A percentile compares a stretch with the other conserved stretches of the same genome.
These are phyloP conservation scores for Parelbella ahira DNA, from an alignment of 2,888 invertebrate genomes.

Conservation along the genomic window DNA sequence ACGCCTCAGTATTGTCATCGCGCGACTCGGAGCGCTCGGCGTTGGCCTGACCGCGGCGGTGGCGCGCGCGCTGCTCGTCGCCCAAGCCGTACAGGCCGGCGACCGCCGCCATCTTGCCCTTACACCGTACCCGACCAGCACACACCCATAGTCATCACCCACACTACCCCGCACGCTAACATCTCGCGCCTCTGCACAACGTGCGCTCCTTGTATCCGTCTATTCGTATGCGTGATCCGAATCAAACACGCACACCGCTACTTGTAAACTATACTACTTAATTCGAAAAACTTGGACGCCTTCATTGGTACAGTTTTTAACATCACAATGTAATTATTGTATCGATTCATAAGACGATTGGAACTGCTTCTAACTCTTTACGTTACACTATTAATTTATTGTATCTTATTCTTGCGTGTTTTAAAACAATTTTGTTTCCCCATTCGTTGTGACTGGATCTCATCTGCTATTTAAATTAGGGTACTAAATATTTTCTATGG, in stretches of 20 bases:
- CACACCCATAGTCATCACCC: slow-evolving; percentile 38
- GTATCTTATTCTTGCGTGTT: slow-evolving; percentile 9
- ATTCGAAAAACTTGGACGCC: slow-evolving; percentile 71
- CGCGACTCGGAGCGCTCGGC: slow-evolving; percentile 83
- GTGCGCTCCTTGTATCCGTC: no score
- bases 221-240: no score
- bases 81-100: slow-evolving; percentile 90
- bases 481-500: no score
- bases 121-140: slow-evolving; percentile 46
- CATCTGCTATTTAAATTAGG: no score
- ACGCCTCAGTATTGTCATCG: slow-evolving; percentile 81
- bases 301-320: slow-evolving; percentile 62
- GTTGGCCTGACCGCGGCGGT: slow-evolving; percentile 80
- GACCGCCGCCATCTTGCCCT: slow-evolving; percentile 85
- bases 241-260: slow-evolving; percentile 24
- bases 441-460: slow-evolving; percentile 25
- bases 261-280: slow-evolving; percentile 43
- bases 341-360: slow-evolving; percentile 59
- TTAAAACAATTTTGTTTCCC: slow-evolving; percentile 11
- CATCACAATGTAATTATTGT: slow-evolving; percentile 75
- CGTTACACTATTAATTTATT: slow-evolving; percentile 26
- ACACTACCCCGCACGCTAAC: slow-evolving; percentile 25
- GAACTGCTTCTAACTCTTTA: slow-evolving; percentile 26
- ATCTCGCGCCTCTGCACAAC: slow-evolving; percentile 20
- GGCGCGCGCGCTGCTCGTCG: slow-evolving; percentile 83